These are phyloP conservation scores for Chaenogobius annularis DNA, from an alignment of 2,113 vertebrate species.

Conservation along the genomic window DNA sequence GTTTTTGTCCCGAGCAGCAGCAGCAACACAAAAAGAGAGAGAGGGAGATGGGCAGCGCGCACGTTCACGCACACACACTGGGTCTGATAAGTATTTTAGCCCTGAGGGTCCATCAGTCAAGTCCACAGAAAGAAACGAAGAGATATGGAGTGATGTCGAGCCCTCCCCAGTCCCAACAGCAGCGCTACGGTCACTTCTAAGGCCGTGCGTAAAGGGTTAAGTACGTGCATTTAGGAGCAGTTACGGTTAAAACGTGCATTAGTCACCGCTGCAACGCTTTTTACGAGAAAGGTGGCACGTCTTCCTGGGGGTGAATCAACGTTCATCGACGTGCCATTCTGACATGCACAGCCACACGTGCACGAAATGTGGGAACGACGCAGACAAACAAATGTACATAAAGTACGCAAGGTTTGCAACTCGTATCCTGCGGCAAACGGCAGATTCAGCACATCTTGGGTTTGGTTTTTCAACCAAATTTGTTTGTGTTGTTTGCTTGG, in stretches of 20 bases:
- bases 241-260: background rate
- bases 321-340: background rate
- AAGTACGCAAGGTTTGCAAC: background rate
- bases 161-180: background rate
- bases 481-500: background rate
- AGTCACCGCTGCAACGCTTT: slow-evolving; percentile 1
- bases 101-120: slow-evolving; percentile 5
- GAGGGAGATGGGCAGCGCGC: slow-evolving; percentile 24
- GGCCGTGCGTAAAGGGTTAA: slow-evolving; percentile 23
- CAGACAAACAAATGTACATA: background rate
- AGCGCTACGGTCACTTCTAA: slow-evolving; percentile 21
- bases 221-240: background rate
- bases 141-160: slow-evolving; percentile 4
- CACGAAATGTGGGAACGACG: background rate
- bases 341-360: background rate
- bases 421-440: background rate
- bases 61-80: slow-evolving; percentile 27
- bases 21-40: background rate
- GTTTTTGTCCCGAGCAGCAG: slow-evolving; percentile 48
- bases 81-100: slow-evolving; percentile 30
- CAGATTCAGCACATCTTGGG: no score
- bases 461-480: background rate
- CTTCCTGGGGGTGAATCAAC: background rate
- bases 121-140: background rate
- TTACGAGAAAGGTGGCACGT: slow-evolving; percentile 4